These are phyloP conservation scores for Cheilosia impressa DNA, from an alignment of 2,888 invertebrate species.

Conservation along the genomic window DNA sequence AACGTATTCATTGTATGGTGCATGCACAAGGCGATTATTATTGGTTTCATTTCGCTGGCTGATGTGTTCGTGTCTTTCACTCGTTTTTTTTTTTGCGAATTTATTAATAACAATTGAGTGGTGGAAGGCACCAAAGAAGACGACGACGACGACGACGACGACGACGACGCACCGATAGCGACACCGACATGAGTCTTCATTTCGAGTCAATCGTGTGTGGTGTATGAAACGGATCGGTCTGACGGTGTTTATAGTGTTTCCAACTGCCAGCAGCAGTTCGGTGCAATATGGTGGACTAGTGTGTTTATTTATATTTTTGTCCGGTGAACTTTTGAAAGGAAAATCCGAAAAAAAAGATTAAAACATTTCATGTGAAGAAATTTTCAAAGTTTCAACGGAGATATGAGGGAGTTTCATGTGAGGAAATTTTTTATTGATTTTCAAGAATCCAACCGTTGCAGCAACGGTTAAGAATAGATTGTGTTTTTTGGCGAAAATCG, in stretches of 20 bases:
- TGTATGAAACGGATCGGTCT: conserved; percentile 57
- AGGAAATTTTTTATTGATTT: conserved; percentile 51
- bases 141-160: conserved; percentile 10
- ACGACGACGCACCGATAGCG: conserved; percentile 36
- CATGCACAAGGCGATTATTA: conserved; percentile 66
- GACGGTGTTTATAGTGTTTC: conserved; percentile 36
- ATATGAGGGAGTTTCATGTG: conserved; percentile 62
- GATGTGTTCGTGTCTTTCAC: conserved; percentile 22
- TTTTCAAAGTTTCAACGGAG: conserved; percentile 14
- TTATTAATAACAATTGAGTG: conserved; percentile 72
- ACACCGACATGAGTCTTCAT: conserved; percentile 62
- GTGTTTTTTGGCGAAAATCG: neutral
- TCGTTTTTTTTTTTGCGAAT: conserved; percentile 56
- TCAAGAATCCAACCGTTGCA: conserved; percentile 12
- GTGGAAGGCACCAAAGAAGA: conserved; percentile 51
- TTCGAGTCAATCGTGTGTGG: conserved; percentile 71
- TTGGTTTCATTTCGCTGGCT: conserved; percentile 40
- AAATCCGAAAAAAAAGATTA: neutral
- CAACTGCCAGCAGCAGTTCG: conserved; percentile 1
- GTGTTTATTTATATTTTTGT: conserved; percentile 72
- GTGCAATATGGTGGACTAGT: conserved; percentile 54
- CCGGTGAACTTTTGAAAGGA: conserved; percentile 65
- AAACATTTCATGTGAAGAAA: conserved; percentile 39
- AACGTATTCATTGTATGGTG: conserved; percentile 66
- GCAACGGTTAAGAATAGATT: conserved; percentile 16